Base-by-base conservation (phyloP, 2,888 invertebrate genomes). In the Fragum fragum region DNA sequence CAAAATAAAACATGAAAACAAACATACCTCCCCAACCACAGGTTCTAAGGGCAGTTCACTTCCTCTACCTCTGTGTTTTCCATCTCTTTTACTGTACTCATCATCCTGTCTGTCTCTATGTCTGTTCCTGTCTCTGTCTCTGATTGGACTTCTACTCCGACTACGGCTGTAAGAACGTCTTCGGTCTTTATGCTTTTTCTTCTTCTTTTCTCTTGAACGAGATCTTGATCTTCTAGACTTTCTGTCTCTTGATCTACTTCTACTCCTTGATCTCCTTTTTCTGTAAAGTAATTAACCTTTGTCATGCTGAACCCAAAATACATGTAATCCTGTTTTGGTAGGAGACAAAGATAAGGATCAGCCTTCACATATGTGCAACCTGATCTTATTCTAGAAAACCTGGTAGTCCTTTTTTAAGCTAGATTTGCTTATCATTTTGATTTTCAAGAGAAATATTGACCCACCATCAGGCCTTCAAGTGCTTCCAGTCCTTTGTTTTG, bases 41-140 rank as follows among this genome's bases (percentile, higher is more conserved):
- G 95, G 95, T 85, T 95, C 95, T 57, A 94, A 92, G 0, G 95
- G 95, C 73, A 95, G 80, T 16, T 79, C 79, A 63, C 69, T 26
- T 5, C 68, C 74, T 21, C 73, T 21, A 36, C 55, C 66, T 72
- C 76, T 55, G 18, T 63, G 39, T 63, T 76, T 82, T 39, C 76
- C 79, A 55, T 83, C 79, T 52, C 77, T 81, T 47, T 26, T 79
- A 39, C 69, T 55, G 36, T 66, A 77, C 53, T 70, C 76, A 55
- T 68, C 70, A 26, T 79, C 79, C 61, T 71, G 63, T 61, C 70
- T 86, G 70, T 88, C 87, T 66, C 81, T 88, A 23, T 86, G 77
- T 69, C 81, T 87, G 14, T 83, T 80, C 66, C 82, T 87, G 9
- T 83, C 83, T 52, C 81, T 73, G 61, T 73, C 61, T 77, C 72